Evolutionary conservation across 2,797 vertebrate genomes (phyloP), one percentile per base, ranked within the genome.

Genomic region (Rhynchotus rufescens): DNA sequence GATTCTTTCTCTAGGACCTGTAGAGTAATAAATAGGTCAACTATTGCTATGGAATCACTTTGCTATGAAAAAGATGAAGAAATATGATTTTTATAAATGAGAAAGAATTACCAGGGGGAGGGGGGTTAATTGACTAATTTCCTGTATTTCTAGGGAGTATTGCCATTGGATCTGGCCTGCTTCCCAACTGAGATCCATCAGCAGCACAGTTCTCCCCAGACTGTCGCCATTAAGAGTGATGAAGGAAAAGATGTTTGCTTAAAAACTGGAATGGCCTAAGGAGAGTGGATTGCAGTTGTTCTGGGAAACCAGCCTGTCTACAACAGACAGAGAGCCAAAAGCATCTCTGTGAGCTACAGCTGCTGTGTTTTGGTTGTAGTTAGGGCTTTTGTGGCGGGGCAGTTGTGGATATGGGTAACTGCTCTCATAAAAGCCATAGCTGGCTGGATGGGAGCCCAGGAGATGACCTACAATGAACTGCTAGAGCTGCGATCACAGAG

Each of bases 301-400:
- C 65, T 85, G 77, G 71, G 77, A 89, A 94, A 91, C 65, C 83
- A 81, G 38, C 22, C 62, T 56, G 28, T 47, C 59, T 80, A 68
- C 86, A 72, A 59, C 15, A 62, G 62, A 75, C n/a, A 30, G 64
- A 47, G 38, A 84, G 28, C 61, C 65, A 81, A 76, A 91, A 79
- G 45, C 67, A 74, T 80, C 74, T 87, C 47, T 61, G 52, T 74
- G 25, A 40, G 49, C 72, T 78, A 68, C 75, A 89, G 57, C 40
- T 86, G 78, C 51, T 92, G 74, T 60, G 28, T 76, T 92, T 94
- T 79, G 34, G 62, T 76, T 38, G 32, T n/a, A 75, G 51, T 61
- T 66, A 67, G 52, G 40, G 47, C 1, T 0, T 76, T 88, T 88
- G 60, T 73, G 65, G 81, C 92, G 72, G 71, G 38, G 22, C 44